A percentile compares a stretch with the other conserved stretches of the same genome.
phyloP scores from a whole-genome alignment of 2,797 vertebrate species.

The Pangasius djambal region DNA sequence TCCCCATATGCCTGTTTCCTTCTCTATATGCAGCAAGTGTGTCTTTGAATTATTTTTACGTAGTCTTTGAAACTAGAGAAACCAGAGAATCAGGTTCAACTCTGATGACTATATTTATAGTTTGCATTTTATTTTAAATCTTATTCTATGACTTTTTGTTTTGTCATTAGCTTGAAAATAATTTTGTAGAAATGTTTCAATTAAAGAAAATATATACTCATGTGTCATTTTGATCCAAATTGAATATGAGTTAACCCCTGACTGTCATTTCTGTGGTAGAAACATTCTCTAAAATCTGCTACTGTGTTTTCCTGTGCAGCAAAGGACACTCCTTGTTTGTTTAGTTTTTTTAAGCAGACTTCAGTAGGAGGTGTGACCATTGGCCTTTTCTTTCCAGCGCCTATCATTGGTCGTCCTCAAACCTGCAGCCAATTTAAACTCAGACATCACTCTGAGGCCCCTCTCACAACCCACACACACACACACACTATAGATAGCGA shows the following conservation, averaged over 20 bases:
- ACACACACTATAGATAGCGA: constrained; percentile 7
- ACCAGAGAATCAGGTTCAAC: not conserved
- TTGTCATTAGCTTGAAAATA: not conserved
- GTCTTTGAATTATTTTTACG: not conserved
- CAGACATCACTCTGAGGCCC: constrained; percentile 55
- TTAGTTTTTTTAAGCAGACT: constrained; percentile 39
- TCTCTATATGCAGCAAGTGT: not conserved
- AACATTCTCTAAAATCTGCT: not conserved
- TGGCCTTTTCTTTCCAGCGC: constrained; percentile 52
- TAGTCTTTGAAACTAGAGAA: not conserved
- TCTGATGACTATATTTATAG: not conserved
- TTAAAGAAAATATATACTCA: not conserved
- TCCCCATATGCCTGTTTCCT: not conserved
- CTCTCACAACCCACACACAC: constrained; percentile 45
- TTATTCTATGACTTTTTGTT: too few species aligned
- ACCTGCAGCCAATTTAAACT: constrained; percentile 70
- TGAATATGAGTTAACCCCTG: too few species aligned
- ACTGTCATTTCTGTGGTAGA: not conserved
- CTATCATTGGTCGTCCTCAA: constrained; percentile 72
- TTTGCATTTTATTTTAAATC: not conserved
- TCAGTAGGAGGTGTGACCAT: constrained; percentile 67
- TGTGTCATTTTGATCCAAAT: not conserved
- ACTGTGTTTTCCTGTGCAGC: constrained; percentile 9
- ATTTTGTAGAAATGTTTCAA: not conserved
- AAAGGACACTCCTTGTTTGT: constrained; percentile 57